Evolutionary conservation across 2,797 vertebrate genomes (phyloP).

Genomic region (Siniperca scherzeri): DNA sequence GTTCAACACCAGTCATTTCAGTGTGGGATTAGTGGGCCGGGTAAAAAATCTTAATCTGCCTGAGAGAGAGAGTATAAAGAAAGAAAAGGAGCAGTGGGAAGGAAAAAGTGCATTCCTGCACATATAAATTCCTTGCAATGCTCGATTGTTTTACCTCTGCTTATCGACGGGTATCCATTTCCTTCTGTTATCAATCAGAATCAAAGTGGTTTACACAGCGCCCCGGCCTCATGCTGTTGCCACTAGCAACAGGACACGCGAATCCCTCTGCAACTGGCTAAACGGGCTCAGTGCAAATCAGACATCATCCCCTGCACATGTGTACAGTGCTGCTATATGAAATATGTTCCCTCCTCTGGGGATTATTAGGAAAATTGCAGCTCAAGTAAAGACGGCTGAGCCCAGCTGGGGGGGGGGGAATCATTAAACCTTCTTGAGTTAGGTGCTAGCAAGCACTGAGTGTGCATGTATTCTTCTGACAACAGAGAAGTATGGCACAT

Average conservation of each 20-base stretch:
- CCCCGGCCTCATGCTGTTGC: conserved; percentile 80
- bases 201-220: conserved; percentile 68
- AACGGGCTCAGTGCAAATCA: conserved; percentile 44
- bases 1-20: conserved; percentile 62
- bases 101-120: conserved; percentile 59
- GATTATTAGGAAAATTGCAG: conserved; percentile 32
- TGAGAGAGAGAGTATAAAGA: conserved; percentile 40
- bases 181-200: conserved; percentile 81
- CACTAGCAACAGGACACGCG: conserved; percentile 86
- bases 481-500: conserved; percentile 11
- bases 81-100: conserved; percentile 41
- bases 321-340: conserved; percentile 29
- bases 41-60: conserved; percentile 73
- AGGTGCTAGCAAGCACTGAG: conserved; percentile 7
- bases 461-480: conserved; percentile 5
- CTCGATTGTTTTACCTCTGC: conserved; percentile 50
- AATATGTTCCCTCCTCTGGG: conserved; percentile 32
- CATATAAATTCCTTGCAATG: conserved; percentile 55
- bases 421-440: neutral
- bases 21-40: conserved; percentile 70
- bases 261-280: conserved; percentile 44
- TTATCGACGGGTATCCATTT: conserved; percentile 68
- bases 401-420: neutral
- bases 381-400: conserved; percentile 12
- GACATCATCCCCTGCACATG: conserved; percentile 53